phyloP scores from a whole-genome alignment of 2,797 vertebrate genomes.

The Syngnathus rostellatus region DNA sequence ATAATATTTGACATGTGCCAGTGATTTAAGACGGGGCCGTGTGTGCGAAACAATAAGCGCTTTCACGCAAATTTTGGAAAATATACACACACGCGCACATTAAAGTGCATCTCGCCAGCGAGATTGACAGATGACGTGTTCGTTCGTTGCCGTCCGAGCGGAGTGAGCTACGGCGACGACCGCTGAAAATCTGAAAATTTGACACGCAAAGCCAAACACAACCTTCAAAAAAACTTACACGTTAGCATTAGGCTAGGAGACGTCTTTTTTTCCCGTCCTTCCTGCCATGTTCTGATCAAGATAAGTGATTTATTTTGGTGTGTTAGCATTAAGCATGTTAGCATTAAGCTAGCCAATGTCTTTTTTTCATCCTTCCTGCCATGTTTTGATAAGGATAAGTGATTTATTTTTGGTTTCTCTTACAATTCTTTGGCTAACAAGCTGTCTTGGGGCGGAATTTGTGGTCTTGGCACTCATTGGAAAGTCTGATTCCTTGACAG shows the following conservation, averaged over 20 bases:
- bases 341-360: no score
- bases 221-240: no score
- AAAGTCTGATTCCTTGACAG: slow-evolving; percentile 54
- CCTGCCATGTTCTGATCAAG: not conserved
- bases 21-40: not conserved
- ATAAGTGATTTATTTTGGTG: not conserved
- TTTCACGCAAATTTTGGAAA: not conserved
- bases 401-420: not conserved
- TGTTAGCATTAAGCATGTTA: no score
- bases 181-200: not conserved
- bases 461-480: slow-evolving; percentile 33
- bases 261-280: not conserved
- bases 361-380: not conserved
- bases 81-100: not conserved
- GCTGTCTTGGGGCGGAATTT: not conserved
- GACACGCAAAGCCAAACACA: not conserved
- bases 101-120: not conserved
- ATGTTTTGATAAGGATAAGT: not conserved
- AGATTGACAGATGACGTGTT: not conserved
- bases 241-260: no score
- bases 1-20: not conserved
- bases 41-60: not conserved
- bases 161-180: not conserved
- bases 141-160: not conserved
- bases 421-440: not conserved